These are phyloP conservation scores for Argyresthia albistria DNA, from an alignment of 2,888 invertebrate genomes.

Conservation along the genomic window DNA sequence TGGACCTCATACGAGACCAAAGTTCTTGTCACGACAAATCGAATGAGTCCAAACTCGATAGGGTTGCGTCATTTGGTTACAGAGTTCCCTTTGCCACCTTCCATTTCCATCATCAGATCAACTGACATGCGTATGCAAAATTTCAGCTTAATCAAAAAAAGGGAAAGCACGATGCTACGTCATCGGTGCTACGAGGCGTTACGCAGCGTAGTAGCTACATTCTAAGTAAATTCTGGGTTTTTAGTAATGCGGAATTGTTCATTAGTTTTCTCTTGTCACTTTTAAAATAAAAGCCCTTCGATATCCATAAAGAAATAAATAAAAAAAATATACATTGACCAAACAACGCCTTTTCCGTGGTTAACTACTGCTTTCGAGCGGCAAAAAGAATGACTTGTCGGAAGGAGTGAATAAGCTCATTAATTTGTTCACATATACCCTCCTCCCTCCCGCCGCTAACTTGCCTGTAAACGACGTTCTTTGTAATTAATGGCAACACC, in stretches of 20 bases:
- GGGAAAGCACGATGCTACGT: too few species aligned
- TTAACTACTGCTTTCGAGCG: not conserved
- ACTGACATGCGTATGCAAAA: too few species aligned
- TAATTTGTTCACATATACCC: slow-evolving; percentile 55
- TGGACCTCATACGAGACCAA: too few species aligned
- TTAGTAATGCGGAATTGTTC: not conserved
- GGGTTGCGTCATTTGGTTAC: too few species aligned
- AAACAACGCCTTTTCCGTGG: too few species aligned
- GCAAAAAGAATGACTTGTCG: slow-evolving; percentile 59
- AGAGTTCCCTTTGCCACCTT: too few species aligned
- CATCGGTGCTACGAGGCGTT: slow-evolving; percentile 2
- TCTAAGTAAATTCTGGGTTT: not conserved
- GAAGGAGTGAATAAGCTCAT: slow-evolving; percentile 67
- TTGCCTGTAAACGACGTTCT: slow-evolving; percentile 61
- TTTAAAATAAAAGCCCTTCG: not conserved
- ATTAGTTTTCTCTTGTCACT: not conserved
- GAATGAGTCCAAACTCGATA: too few species aligned
- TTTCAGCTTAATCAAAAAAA: too few species aligned
- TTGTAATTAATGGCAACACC: slow-evolving; percentile 68
- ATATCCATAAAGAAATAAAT: not conserved
- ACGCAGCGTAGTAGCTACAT: not conserved
- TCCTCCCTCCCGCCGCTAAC: slow-evolving; percentile 51
- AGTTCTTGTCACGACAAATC: too few species aligned
- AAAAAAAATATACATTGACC: too few species aligned
- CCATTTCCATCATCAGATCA: too few species aligned